A percentile compares a stretch with the other conserved stretches of the same genome.
Conservation (phyloP, 2,113 vertebrate species). For the Syrrhaptes paradoxus region DNA sequence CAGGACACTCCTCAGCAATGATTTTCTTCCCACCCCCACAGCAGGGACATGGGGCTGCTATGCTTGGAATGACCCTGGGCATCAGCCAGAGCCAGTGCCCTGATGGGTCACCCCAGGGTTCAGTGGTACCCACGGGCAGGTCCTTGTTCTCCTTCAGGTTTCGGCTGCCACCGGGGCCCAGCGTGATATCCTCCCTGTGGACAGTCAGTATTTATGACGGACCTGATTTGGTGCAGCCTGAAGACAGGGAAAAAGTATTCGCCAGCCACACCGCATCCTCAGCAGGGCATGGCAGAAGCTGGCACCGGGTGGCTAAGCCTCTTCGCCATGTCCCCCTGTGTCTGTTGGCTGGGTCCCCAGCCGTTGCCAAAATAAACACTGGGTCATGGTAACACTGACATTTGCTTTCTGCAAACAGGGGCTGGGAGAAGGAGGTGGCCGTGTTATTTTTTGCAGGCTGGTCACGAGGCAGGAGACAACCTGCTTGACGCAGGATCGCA, state of each 20-base stretch:
- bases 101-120: fast-evolving
- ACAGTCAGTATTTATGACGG: fast-evolving
- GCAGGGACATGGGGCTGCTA: slow-evolving; percentile 4
- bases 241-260: not conserved
- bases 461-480: not conserved
- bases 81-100: not conserved
- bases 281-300: not conserved
- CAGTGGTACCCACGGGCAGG: not conserved
- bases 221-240: fast-evolving
- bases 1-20: slow-evolving; percentile 37
- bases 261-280: not conserved
- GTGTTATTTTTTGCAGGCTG: not conserved
- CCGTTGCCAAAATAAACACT: slow-evolving; percentile 41
- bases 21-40: not conserved
- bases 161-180: not conserved
- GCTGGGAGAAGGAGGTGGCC: not conserved
- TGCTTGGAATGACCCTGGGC: slow-evolving; percentile 25
- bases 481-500: fast-evolving
- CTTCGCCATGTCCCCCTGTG: not conserved
- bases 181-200: not conserved
- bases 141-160: not conserved
- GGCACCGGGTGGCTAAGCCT: not conserved
- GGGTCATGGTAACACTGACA: not conserved
- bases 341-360: not conserved
- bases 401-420: not conserved